Evolutionary conservation across 2,797 vertebrate species (phyloP), one percentile per base, ranked within the genome.

Genomic region (Pachyuromys duprasi): DNA sequence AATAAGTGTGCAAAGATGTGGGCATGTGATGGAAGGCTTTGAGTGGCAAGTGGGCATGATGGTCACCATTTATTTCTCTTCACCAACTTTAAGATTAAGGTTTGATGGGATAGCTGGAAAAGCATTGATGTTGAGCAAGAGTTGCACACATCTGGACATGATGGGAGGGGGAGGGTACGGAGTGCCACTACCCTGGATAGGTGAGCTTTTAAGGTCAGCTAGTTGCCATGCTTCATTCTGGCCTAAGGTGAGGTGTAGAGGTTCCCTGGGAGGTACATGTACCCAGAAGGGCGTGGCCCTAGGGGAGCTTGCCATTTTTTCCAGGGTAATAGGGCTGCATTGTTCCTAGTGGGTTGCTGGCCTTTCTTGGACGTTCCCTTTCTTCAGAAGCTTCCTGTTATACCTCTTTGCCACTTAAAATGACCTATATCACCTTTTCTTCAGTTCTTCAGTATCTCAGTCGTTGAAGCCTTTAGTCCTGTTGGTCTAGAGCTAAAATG

Each of bases 361-460:
- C 42, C 55, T 93, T 87, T 26, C 49, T 83, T 36, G 87, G 55
- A 55, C 53, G 45, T 76, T 63, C 22, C 57, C 36, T 84, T 89
- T 39, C 67, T 67, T 87, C 55, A 76, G 18, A 95, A 91, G 55
- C 45, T 75, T 31, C 39, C 69, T 36, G 13, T 76, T 62, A 65
- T 45, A 36, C 8, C 39, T 45, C 65, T 84, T 90, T 33, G 20
- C 57, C 69, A 8, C 39, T 14, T 45, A 11, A 69, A 28, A 33
- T 91, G 95, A 89, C 76, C 78, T 62, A 13, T 69, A 33, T 0
- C 24, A 31, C 8, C 33, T 79, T 91, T 88, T 63, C 57, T 84
- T 86, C 83, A 36, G 80, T 62, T 88, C 55, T 93, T 75, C 80
- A 33, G 55, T 91, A 72, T 89, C 70, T 93, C 45, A 36, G 63